Evolutionary conservation across 2,113 vertebrate species (phyloP).

Genomic region (Gnathochromis pfefferi): DNA sequence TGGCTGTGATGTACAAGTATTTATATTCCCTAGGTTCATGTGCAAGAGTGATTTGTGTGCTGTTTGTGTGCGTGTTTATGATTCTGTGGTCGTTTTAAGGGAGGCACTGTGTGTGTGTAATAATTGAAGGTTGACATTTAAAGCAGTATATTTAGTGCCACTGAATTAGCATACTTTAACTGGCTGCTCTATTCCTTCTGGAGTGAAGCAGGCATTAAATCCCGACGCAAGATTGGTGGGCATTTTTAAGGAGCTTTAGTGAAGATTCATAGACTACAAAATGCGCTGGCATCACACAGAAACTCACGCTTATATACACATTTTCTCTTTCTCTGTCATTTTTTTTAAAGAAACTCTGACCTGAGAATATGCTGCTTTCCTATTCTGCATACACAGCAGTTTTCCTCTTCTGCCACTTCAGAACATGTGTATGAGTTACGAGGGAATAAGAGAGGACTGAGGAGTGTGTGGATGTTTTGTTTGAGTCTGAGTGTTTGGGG

Average conservation of each 20-base stretch:
- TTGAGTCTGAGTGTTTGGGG: neutral
- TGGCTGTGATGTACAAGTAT: constrained; percentile 51
- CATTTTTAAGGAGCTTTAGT: constrained; percentile 61
- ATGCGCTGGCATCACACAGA: constrained; percentile 22
- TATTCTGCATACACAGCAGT: constrained; percentile 54
- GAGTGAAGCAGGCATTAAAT: constrained; percentile 58
- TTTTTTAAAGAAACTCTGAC: constrained; percentile 30
- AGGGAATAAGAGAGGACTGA: neutral
- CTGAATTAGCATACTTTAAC: constrained; percentile 71
- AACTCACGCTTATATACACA: neutral
- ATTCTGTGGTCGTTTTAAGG: neutral
- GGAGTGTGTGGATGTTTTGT: neutral
- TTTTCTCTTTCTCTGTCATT: neutral
- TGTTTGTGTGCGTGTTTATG: neutral
- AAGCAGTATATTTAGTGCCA: constrained; percentile 65
- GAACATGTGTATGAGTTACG: constrained; percentile 55
- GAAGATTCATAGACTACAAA: constrained; percentile 62
- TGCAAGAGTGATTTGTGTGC: neutral
- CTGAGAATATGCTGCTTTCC: constrained; percentile 5
- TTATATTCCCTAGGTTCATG: constrained; percentile 9
- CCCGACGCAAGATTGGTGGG: constrained; percentile 52
- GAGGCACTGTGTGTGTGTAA: constrained; percentile 20
- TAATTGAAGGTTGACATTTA: constrained; percentile 69
- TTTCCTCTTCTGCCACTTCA: constrained; percentile 31
- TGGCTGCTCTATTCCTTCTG: constrained; percentile 50